Percentiles rank a stretch among this genome's conserved stretches.
phyloP scores from a whole-genome alignment of 2,113 vertebrate genomes.

The Neomonachus schauinslandi region DNA sequence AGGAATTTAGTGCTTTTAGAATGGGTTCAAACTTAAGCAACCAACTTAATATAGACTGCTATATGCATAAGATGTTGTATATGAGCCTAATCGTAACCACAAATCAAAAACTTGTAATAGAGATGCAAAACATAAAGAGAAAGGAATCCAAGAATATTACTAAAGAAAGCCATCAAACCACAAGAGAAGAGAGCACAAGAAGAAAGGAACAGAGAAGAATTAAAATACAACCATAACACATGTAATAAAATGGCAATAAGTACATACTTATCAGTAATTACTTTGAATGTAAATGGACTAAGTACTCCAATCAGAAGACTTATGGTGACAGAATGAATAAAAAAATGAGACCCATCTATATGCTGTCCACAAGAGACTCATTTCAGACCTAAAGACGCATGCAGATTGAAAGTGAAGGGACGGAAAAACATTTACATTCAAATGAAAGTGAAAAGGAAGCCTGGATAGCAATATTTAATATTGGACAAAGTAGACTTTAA shows the following conservation, averaged over 20 bases:
- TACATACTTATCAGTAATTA: background rate
- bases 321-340: background rate
- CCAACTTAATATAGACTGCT: background rate
- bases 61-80: background rate
- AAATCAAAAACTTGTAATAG: background rate
- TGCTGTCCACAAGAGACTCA: background rate
- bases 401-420: background rate
- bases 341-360: background rate
- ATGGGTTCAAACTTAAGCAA: background rate
- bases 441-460: background rate
- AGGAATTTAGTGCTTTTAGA: background rate
- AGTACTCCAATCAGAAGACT: background rate
- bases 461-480: background rate
- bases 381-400: background rate
- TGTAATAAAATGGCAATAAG: background rate
- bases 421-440: background rate
- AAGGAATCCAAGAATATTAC: background rate
- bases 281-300: background rate
- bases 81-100: background rate
- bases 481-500: background rate
- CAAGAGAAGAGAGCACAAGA: background rate
- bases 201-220: background rate
- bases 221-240: background rate
- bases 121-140: background rate
- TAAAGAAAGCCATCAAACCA: background rate